These are phyloP conservation scores for Sander lucioperca DNA, from an alignment of 2,113 vertebrate genomes.

Conservation along the genomic window DNA sequence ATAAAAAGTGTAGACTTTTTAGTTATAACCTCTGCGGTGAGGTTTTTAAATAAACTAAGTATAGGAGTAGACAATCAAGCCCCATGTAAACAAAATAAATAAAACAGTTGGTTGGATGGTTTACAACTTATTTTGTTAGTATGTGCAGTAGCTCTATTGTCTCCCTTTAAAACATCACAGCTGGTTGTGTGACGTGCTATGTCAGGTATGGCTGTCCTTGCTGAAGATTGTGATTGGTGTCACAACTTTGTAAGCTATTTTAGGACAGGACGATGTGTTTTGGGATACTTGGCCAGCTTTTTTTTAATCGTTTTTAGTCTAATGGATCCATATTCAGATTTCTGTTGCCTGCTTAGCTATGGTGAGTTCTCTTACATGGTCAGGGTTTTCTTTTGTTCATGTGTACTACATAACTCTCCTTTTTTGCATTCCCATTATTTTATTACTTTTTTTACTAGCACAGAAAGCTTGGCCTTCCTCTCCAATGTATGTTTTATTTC, in stretches of 20 bases:
- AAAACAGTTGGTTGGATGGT: neutral
- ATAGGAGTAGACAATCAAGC: neutral
- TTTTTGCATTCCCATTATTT: neutral
- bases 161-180: neutral
- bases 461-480: slow-evolving; percentile 4
- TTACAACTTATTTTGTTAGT: neutral
- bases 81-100: neutral
- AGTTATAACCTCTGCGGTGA: neutral
- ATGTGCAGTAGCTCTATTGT: neutral
- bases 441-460: neutral
- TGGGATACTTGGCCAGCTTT: neutral
- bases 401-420: neutral
- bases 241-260: neutral
- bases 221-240: neutral
- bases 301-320: neutral
- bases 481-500: slow-evolving; percentile 16
- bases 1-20: neutral
- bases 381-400: neutral
- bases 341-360: neutral
- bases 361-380: neutral
- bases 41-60: neutral
- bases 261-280: neutral
- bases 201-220: neutral
- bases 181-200: neutral
- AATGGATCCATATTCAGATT: neutral